Percentiles rank a stretch among this genome's conserved stretches.
Evolutionary conservation across 1,140 invertebrate species (phyloP).

Genomic region (Lepidurus apus): DNA sequence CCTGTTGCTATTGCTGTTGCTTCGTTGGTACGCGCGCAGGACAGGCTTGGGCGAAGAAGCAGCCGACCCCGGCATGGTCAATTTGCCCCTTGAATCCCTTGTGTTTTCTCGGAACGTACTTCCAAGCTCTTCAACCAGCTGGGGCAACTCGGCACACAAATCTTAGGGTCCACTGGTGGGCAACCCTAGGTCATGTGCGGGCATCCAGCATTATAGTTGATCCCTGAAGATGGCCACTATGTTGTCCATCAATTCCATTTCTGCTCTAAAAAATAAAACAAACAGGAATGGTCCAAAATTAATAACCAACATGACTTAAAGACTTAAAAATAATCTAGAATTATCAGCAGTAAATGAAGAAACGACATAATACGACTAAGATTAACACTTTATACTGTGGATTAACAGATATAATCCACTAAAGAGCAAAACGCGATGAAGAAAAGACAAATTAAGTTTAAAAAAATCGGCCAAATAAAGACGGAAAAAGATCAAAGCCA

Average conservation of each 20-base stretch:
- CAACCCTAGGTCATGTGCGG: not conserved
- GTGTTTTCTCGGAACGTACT: not conserved
- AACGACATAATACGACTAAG: not conserved
- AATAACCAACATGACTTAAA: not conserved
- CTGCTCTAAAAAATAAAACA: not conserved
- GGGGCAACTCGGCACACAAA: not conserved
- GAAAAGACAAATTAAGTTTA: too few relatives aligned
- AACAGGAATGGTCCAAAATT: too few relatives aligned
- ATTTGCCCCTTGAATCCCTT: not conserved
- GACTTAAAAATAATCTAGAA: not conserved
- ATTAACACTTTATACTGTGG: not conserved
- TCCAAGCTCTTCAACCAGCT: not conserved
- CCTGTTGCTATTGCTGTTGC: not conserved
- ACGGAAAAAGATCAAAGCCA: too few relatives aligned
- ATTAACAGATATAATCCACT: too few relatives aligned
- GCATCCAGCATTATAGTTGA: not conserved
- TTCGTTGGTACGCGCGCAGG: not conserved
- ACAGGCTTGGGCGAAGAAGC: slow-evolving; percentile 17
- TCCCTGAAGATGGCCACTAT: not conserved
- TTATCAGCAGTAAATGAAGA: not conserved
- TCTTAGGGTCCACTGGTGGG: not conserved
- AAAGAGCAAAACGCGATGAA: too few relatives aligned
- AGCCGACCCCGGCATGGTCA: slow-evolving; percentile 24
- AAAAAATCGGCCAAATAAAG: too few relatives aligned
- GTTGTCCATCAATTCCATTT: slow-evolving; percentile 15